Evolutionary conservation across 1,140 invertebrate genomes (phyloP), one percentile per base, ranked within the genome.

Genomic region (Drosophila ironensis): DNA sequence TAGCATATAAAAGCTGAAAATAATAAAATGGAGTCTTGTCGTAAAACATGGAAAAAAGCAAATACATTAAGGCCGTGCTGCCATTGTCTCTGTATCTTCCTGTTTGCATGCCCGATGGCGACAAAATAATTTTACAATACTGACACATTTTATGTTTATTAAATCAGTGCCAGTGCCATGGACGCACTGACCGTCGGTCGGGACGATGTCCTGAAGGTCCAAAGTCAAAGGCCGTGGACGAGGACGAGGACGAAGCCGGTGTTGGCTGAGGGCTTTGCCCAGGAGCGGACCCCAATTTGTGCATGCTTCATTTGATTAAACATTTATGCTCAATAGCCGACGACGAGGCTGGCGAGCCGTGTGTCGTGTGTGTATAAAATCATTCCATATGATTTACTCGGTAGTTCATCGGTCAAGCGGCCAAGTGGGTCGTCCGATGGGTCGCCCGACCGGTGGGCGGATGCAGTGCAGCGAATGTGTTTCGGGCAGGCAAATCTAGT

Each of bases 71-170:
- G 64, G 48, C 30, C 16, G 12, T 56, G 70, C 40, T 25, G 52
- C 30, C 71, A 57, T 68, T 66, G 51, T 44, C 54, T 50, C 45
- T 44, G 69, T 9, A 33, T 5, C 54, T 52, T 22, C 20, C 33
- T 72, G 63, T 76, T 76, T 75, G 57, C 12, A 61, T 33, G 30
- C 30, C 78, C 70, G 19, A 16, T 51, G 73, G 70, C 80, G 80
- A 84, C 80, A 73, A 82, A 82, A 84, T 82, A 82, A 82, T 82
- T 82, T 82, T 84, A 82, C 78, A 84, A 67, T 73, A 60, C 80
- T 86, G 78, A 84, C 78, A 84, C 80, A 84, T 86, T 84, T 84
- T 84, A 84, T 84, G 78, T 78, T 84, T 84, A 84, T 84, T 84
- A 84, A 84, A 84, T 84, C 80, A 82, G 44, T 61, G 54, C 42